Evolutionary conservation across 2,797 vertebrate species (phyloP), one percentile per base, ranked within the genome.

Genomic region (Melanogrammus aeglefinus): DNA sequence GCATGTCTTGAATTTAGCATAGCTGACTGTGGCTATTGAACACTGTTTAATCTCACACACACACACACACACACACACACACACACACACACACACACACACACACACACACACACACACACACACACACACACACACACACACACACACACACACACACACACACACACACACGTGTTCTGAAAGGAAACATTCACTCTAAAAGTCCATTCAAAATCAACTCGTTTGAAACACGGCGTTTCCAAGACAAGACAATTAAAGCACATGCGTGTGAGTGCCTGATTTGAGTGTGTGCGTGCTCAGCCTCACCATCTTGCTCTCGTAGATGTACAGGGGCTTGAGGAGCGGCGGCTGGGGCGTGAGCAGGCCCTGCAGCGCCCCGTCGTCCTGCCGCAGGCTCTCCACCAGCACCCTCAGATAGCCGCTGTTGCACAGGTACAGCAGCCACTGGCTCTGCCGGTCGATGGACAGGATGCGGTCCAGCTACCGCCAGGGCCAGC

Each of bases 351-450:
- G 96, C 83, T 99, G 97, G 38, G 97, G 98, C 0, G 91, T 91
- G n/a, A 99, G 96, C 66, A 99, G 90, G 80, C 92, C 95, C 93
- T 99, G 98, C 57, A 99, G 91, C 76, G 95, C 94, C 0, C 21
- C 86, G 18, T 99, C 98, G 4, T 99, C 98, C 82, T 97, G 97
- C 33, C 93, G 94, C 70, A 99, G 87, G 85, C 97, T 98, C 86
- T 99, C 97, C 83, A 99, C 98, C 24, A 99, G 94, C 10, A 97
- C 96, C 8, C 97, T 96, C 88, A 99, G 91, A 85, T 99, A 99
- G 80, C 98, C 98, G 1, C 98, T 99, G 86, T 98, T 99, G 35
- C 95, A 97, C 33, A 99, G 84, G 72, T 96, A 99, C 36, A 97
- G 77, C 44, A 99, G 93, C 98, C 98, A 99, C 86, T 97, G 97